phyloP scores from a whole-genome alignment of 2,797 vertebrate genomes.

The Pitangus sulphuratus region DNA sequence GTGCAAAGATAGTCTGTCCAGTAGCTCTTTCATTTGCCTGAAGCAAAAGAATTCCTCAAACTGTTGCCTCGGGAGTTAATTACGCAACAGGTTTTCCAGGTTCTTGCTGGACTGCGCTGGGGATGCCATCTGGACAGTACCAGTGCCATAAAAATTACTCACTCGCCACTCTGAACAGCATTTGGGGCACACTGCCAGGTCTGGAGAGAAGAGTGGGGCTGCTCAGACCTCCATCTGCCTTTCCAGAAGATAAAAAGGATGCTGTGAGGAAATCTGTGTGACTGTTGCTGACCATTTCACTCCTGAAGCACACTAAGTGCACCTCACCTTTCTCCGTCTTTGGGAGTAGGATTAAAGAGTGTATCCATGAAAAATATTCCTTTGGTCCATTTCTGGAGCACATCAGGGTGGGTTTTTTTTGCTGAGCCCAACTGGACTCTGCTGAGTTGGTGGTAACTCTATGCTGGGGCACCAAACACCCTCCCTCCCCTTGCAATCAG shows the following conservation, averaged over 20 bases:
- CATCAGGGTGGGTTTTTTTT: neutral
- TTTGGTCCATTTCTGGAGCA: neutral
- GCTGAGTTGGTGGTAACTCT: neutral
- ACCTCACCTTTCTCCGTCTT: neutral
- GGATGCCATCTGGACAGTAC: neutral
- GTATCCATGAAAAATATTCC: neutral
- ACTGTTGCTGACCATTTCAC: neutral
- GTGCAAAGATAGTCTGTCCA: neutral
- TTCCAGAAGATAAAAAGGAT: neutral
- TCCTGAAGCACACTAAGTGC: rapidly evolving
- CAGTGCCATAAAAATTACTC: neutral
- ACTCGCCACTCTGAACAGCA: neutral
- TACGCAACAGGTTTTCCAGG: neutral
- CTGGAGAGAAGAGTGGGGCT: neutral
- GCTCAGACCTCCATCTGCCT: neutral
- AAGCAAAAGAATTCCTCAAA: neutral
- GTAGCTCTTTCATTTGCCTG: neutral
- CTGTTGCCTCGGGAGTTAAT: neutral
- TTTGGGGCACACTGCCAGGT: neutral
- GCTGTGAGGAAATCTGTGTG: neutral
- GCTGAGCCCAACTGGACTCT: neutral
- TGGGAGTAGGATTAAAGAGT: neutral
- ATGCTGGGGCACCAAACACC: neutral
- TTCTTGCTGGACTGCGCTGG: rapidly evolving
- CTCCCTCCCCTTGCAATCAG: neutral